Base-by-base conservation (phyloP, 2,888 invertebrate genomes). In the Nomada hirtipes region DNA sequence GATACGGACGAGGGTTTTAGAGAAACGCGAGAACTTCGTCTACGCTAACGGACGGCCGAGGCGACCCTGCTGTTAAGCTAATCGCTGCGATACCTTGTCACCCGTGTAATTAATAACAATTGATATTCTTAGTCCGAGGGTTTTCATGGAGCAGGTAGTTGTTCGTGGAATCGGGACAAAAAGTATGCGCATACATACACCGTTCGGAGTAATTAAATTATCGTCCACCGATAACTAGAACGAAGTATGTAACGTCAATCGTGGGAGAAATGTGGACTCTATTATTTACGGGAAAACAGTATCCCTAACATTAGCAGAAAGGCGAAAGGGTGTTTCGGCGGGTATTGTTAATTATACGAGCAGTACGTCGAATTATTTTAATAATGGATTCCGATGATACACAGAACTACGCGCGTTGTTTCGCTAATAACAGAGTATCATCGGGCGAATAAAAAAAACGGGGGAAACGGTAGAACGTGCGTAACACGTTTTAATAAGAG, bases 401-500 rank as follows among this genome's bases (percentile, higher is more conserved):
- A 11, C 71, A n/a, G n/a, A 13, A 29, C 20, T 53, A 10, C 63
- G 11, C 9, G 36, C 3, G 42, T 23, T 42, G 23, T 18, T 26
- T 11, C 60, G 60, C 42, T 53, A 61, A 75, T 52, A 52, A 0
- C 23, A 20, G 23, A 1, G 4, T 29, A 36, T 42, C 23, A 26
- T 60, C 47, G 29, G 29, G 29, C 20, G 53, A 36, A 52, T 52
- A 29, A 26, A 44, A 10, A 13, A 3, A 2, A 26, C 10, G 18
- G 2, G 10, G 1, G 36, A 36, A 20, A 36, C 44, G n/a, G 13
- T 13, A n/a, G 26, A 20, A 60, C 61, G 20, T 4, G 9, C 26
- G 55, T 71, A 73, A 59, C 55, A n/a, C 57, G 63, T 63, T 81
- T 71, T 82, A 76, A 76, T 81, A 76, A 82, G 64, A 64, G 53